Evolutionary conservation across 53 echinoderm and acorn worm species (phyloP), one percentile per base, ranked within the genome.

Genomic region (Antedon mediterranea): DNA sequence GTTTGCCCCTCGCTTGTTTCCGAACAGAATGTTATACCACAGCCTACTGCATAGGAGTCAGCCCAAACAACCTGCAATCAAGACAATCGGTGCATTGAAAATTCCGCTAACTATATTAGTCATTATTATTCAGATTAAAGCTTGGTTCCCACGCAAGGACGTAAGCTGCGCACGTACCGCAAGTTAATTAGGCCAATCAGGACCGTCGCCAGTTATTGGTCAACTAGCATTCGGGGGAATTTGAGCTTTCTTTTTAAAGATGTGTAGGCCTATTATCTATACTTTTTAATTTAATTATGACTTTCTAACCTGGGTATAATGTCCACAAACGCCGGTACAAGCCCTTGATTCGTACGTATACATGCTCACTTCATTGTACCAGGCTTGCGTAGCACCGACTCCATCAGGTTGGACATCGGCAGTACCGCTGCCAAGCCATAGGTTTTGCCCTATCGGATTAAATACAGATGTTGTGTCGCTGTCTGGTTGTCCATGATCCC

Each of bases 261-360:
- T 28, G 73, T 8, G 8, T 8, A 26, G n/a, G n/a, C n/a, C n/a
- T n/a, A n/a, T n/a, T n/a, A n/a, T n/a, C 75, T 74, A 31, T 28
- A 13, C 4, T 41, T 15, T 28, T 72, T 4, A 72, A 72, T 6
- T 72, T 72, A 4, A 72, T 28, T 23, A 43, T 32, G 7, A 18
- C 14, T 70, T 20, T 18, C 78, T 32, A 30, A 95, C 95, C 88
- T 95, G 95, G 3, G 91, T 91, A 76, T 95, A 95, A 74, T 95
- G 95, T 3, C 91, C 95, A 76, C 95, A 95, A 26, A 80, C n/a
- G 4, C 73, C 32, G 11, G 74, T 29, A 80, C 95, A 95, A 0
- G 31, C 43, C 29, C 33, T 34, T 9, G 75, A 82, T 28, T 78
- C 87, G 30, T 74, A 91, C 4, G 79, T 72, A 41, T 95, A 95